A percentile compares a stretch with the other conserved stretches of the same genome.
Conservation (phyloP, 2,113 vertebrate species). For the Jaculus jaculus region DNA sequence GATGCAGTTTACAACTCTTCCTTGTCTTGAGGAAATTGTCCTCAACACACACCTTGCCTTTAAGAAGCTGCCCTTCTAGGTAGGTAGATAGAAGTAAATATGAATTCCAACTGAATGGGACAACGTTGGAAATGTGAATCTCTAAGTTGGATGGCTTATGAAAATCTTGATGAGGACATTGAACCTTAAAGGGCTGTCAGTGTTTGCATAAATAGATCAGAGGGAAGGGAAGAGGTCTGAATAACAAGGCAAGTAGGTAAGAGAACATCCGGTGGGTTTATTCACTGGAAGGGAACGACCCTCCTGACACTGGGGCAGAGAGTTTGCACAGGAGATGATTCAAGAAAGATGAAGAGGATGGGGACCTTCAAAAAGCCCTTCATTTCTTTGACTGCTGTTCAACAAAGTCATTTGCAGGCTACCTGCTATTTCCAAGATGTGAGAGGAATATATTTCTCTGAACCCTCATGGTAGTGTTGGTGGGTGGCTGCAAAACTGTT, state of each 20-base stretch:
- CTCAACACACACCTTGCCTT: not conserved
- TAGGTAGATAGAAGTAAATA: conserved; percentile 1
- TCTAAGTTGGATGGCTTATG: not conserved
- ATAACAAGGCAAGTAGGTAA: not conserved
- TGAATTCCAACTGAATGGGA: not conserved
- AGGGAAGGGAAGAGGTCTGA: not conserved
- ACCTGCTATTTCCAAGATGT: not conserved
- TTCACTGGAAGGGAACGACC: fast-evolving
- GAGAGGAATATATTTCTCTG: not conserved
- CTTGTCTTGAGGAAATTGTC: not conserved
- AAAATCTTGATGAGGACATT: conserved; percentile 7
- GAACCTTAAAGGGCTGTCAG: not conserved
- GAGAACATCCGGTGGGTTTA: not conserved
- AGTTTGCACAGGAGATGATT: not conserved
- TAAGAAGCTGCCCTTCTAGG: not conserved
- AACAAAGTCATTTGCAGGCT: not conserved
- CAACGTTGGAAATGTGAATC: not conserved
- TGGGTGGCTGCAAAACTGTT: not conserved
- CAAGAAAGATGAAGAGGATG: not conserved
- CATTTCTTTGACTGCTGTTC: not conserved
- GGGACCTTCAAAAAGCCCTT: not conserved
- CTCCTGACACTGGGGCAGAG: not conserved
- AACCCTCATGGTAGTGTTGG: too few relatives aligned
- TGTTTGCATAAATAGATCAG: not conserved
- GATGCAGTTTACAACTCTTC: not conserved